These are phyloP conservation scores for Heliangelus exortis DNA, from an alignment of 2,797 vertebrate species.

Conservation along the genomic window DNA sequence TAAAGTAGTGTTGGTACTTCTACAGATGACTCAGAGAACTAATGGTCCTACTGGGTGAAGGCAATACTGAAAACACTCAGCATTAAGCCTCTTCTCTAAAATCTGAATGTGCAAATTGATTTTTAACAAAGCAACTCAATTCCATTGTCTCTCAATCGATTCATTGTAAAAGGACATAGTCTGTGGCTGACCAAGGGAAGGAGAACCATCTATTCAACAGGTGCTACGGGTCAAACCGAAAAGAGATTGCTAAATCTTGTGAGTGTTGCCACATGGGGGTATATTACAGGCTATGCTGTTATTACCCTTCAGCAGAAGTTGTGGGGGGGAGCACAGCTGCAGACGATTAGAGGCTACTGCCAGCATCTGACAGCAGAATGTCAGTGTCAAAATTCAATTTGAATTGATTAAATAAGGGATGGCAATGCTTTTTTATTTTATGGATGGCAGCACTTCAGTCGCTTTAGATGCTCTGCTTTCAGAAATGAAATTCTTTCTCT, in stretches of 20 bases:
- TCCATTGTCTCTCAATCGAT: slow-evolving; percentile 35
- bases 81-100: slow-evolving; percentile 22
- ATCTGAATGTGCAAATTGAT: slow-evolving; percentile 23
- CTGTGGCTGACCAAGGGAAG: background rate
- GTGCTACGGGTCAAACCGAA: slow-evolving; percentile 25
- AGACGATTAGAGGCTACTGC: slow-evolving; percentile 44
- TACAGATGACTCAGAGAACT: slow-evolving; percentile 1
- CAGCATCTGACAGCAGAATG: slow-evolving; percentile 55
- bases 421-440: slow-evolving; percentile 69
- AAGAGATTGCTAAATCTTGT: background rate
- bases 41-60: background rate
- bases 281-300: background rate
- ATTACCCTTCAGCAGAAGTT: background rate
- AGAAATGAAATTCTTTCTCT: slow-evolving; percentile 47
- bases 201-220: slow-evolving; percentile 25
- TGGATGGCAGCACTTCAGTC: slow-evolving; percentile 69
- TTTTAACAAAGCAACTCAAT: slow-evolving; percentile 8
- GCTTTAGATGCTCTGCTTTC: slow-evolving; percentile 40
- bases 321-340: slow-evolving; percentile 27
- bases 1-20: background rate
- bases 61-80: slow-evolving; percentile 10
- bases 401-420: slow-evolving; percentile 64
- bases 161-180: background rate
- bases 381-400: slow-evolving; percentile 69
- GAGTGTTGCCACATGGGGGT: background rate